phyloP scores from a whole-genome alignment of 2,113 vertebrate species.

The Melierax canorus region DNA sequence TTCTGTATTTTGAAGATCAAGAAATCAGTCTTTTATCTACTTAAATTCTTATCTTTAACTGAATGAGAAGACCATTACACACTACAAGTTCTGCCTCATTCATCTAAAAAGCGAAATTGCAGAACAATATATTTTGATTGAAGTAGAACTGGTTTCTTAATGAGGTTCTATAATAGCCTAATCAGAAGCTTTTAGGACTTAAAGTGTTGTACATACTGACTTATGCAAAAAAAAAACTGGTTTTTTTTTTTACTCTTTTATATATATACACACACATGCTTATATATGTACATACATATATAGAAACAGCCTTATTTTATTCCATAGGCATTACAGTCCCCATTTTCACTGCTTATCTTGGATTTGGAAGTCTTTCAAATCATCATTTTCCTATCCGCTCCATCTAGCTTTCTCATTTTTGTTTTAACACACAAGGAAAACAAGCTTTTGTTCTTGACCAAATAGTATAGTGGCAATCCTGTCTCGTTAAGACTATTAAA shows the following conservation, averaged over 20 bases:
- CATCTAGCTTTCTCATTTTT: not conserved
- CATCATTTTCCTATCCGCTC: not conserved
- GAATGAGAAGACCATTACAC: not conserved
- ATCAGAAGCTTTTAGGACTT: not conserved
- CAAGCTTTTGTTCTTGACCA: constrained; percentile 3
- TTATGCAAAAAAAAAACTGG: not conserved
- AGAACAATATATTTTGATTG: not conserved
- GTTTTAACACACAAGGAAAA: not conserved
- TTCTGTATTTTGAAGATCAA: not conserved
- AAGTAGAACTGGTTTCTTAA: not conserved
- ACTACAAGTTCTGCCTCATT: not conserved
- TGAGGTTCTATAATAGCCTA: not conserved
- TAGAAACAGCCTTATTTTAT: not conserved
- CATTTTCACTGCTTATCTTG: not conserved
- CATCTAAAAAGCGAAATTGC: not conserved
- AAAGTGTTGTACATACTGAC: not conserved
- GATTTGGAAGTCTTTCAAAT: not conserved
- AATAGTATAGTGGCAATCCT: not conserved
- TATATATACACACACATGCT: fast-evolving
- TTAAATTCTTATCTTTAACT: not conserved
- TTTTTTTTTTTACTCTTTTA: not conserved
- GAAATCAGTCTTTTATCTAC: not conserved
- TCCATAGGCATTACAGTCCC: not conserved
- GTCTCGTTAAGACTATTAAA: not conserved
- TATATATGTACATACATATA: fast-evolving